Percentiles rank a stretch among this genome's conserved stretches.
These are phyloP conservation scores for Trachelipus rathkii DNA, from an alignment of 1,140 invertebrate genomes.

Conservation along the genomic window DNA sequence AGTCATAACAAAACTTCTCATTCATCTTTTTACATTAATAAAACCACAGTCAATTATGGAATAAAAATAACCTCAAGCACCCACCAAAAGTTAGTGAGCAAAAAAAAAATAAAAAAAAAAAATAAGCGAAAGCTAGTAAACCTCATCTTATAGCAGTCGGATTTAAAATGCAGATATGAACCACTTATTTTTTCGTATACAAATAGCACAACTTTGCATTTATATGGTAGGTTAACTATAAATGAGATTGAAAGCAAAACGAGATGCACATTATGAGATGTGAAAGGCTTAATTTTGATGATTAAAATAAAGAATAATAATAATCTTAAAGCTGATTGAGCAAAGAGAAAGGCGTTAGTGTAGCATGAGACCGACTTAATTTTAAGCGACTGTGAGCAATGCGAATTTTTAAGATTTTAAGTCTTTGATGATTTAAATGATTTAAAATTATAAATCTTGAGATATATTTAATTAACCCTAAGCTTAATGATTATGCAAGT, in stretches of 20 bases:
- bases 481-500: slow-evolving; percentile 7
- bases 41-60: slow-evolving; percentile 1
- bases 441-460: not conserved
- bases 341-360: not conserved
- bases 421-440: not conserved
- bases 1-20: not conserved
- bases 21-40: not conserved
- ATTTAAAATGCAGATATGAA: too few relatives aligned
- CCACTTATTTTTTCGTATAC: too few relatives aligned
- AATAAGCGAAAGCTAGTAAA: not conserved
- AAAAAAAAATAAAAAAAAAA: not conserved
- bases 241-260: not conserved
- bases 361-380: slow-evolving; percentile 12
- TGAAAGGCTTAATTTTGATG: not conserved
- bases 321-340: not conserved
- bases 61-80: not conserved
- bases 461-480: not conserved
- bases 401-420: not conserved
- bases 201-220: too few relatives aligned
- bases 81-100: slow-evolving; percentile 2
- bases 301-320: not conserved
- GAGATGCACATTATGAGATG: not conserved
- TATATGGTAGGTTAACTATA: not conserved
- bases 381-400: slow-evolving; percentile 9
- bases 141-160: too few relatives aligned